Conservation (phyloP, 2,797 vertebrate genomes). For the Pseudochaenichthys georgianus region DNA sequence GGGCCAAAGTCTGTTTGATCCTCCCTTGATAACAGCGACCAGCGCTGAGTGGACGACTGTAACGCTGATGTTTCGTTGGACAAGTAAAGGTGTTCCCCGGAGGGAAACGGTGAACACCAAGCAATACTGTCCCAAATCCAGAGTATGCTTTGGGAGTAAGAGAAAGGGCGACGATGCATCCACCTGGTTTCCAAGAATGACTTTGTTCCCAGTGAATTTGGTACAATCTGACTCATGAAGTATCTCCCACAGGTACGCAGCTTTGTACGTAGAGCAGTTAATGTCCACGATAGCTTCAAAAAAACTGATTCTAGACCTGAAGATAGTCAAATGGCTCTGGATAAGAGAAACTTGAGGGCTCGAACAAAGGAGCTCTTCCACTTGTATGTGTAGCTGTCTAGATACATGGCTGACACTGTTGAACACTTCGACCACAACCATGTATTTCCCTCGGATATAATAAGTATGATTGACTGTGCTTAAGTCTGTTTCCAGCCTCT, state of each 20-base stretch:
- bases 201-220: conserved; percentile 13
- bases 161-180: conserved; percentile 74
- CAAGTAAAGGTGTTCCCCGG: conserved; percentile 77
- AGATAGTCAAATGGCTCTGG: conserved; percentile 66
- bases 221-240: conserved; percentile 59
- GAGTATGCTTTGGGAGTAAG: conserved; percentile 73
- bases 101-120: conserved; percentile 80
- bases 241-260: conserved; percentile 83
- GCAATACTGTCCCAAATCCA: conserved; percentile 80
- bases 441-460: conserved; percentile 65
- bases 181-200: conserved; percentile 51
- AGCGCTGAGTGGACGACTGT: conserved; percentile 79
- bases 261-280: conserved; percentile 83
- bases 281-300: conserved; percentile 83
- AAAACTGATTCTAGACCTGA: conserved; percentile 73
- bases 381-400: conserved; percentile 60
- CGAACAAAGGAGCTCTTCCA: conserved; percentile 75
- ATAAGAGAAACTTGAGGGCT: conserved; percentile 72
- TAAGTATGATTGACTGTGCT: conserved; percentile 72
- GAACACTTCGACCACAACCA: conserved; percentile 69
- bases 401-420: conserved; percentile 81
- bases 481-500: conserved; percentile 50
- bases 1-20: conserved; percentile 81
- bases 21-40: conserved; percentile 84
- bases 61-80: conserved; percentile 56